These are phyloP conservation scores for Dicentrarchus labrax DNA, from an alignment of 2,113 vertebrate genomes.

Conservation along the genomic window DNA sequence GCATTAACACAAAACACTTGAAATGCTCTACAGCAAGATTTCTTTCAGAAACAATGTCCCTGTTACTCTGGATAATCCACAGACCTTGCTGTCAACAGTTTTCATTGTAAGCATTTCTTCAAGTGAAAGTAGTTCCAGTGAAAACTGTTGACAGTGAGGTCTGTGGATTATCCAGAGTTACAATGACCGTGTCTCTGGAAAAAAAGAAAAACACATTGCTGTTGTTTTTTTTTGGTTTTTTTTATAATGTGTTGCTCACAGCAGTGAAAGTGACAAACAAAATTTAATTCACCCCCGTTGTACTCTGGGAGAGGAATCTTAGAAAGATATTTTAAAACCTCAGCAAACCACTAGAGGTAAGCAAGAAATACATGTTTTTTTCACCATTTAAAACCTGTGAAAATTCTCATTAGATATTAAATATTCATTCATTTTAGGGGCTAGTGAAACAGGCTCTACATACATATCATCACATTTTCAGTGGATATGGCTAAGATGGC, in stretches of 20 bases:
- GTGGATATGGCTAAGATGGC: not conserved
- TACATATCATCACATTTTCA: not conserved
- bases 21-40: not conserved
- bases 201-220: conserved; percentile 4
- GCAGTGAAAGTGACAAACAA: not conserved
- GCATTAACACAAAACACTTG: not conserved
- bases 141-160: conserved; percentile 38
- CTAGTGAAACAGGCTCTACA: not conserved
- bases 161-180: conserved; percentile 31
- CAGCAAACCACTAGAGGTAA: not conserved
- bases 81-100: conserved; percentile 21
- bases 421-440: not conserved
- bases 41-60: not conserved
- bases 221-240: not conserved
- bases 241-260: not conserved
- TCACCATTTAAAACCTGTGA: not conserved
- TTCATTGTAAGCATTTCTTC: not conserved
- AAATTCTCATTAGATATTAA: not conserved
- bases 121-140: not conserved
- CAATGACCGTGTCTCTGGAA: not conserved
- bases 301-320: not conserved
- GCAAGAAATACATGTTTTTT: not conserved
- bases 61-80: conserved; percentile 14
- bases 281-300: not conserved
- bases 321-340: not conserved